phyloP scores from a whole-genome alignment of 2,888 invertebrate species.

The Phengaris arion region DNA sequence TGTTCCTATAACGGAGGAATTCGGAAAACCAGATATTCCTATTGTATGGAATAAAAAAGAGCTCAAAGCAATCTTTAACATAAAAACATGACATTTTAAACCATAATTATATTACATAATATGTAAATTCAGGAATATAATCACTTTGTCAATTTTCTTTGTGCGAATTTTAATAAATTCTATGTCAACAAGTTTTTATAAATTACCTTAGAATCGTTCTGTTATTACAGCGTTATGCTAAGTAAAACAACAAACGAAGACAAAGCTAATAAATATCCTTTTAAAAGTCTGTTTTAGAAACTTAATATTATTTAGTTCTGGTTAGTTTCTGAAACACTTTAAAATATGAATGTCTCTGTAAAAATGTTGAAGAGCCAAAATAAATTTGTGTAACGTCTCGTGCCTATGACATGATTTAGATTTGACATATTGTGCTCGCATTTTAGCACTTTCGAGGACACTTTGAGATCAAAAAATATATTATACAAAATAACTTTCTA shows the following conservation, averaged over 20 bases:
- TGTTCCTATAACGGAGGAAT: background rate
- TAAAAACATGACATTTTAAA: background rate
- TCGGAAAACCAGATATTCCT: background rate
- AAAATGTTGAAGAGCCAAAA: conserved; percentile 1
- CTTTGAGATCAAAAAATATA: background rate
- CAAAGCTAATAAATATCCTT: conserved; percentile 7
- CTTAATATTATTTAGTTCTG: background rate
- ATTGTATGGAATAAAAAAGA: background rate
- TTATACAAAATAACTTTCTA: background rate
- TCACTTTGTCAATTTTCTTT: too few relatives aligned
- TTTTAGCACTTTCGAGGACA: background rate
- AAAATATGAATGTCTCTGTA: background rate
- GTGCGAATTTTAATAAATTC: background rate
- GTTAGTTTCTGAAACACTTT: background rate
- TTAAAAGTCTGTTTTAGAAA: conserved; percentile 8
- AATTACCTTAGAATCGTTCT: background rate
- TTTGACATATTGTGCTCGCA: background rate
- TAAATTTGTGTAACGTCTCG: background rate
- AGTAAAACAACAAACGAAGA: conserved; percentile 5
- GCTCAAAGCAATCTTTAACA: background rate
- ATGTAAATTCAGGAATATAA: too few relatives aligned
- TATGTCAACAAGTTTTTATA: background rate
- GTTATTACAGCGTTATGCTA: background rate
- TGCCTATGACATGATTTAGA: background rate
- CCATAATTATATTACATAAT: background rate